A percentile compares a stretch with the other conserved stretches of the same genome.
phyloP scores from a whole-genome alignment of 2,888 invertebrate genomes.

The Platycheirus albimanus region DNA sequence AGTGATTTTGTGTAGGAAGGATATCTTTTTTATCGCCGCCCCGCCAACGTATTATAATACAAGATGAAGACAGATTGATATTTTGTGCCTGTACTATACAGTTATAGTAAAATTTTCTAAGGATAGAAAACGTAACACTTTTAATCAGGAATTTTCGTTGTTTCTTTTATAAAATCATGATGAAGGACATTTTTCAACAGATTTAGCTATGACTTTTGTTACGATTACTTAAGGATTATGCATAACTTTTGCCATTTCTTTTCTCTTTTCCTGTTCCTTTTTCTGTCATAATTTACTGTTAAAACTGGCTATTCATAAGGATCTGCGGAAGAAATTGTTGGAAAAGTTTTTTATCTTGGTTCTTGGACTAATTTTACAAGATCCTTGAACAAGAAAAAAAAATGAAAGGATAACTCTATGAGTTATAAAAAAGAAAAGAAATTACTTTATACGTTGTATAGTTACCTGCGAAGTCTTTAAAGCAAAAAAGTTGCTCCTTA shows the following conservation, averaged over 20 bases:
- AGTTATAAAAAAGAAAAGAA: background rate
- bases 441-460: background rate
- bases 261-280: background rate
- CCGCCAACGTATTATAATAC: conserved; percentile 37
- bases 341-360: conserved; percentile 49
- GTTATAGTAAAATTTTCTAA: conserved; percentile 17
- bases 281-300: conserved; percentile 56
- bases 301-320: conserved; percentile 43
- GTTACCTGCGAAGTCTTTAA: too few species aligned
- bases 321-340: conserved; percentile 32
- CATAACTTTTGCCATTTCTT: conserved; percentile 44
- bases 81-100: conserved; percentile 32
- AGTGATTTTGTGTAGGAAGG: conserved; percentile 28
- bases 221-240: conserved; percentile 62
- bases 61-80: conserved; percentile 64
- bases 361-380: too few species aligned
- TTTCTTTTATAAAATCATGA: background rate
- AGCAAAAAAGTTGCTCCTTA: background rate
- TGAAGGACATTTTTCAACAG: conserved; percentile 11
- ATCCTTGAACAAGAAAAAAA: background rate
- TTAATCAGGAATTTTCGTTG: conserved; percentile 18
- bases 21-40: conserved; percentile 10
- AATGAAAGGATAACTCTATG: conserved; percentile 14
- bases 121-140: background rate
- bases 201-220: conserved; percentile 52